Percentiles rank a stretch among this genome's conserved stretches.
Conservation (phyloP, 2,797 vertebrate genomes). For the Gymnothorax javanicus region DNA sequence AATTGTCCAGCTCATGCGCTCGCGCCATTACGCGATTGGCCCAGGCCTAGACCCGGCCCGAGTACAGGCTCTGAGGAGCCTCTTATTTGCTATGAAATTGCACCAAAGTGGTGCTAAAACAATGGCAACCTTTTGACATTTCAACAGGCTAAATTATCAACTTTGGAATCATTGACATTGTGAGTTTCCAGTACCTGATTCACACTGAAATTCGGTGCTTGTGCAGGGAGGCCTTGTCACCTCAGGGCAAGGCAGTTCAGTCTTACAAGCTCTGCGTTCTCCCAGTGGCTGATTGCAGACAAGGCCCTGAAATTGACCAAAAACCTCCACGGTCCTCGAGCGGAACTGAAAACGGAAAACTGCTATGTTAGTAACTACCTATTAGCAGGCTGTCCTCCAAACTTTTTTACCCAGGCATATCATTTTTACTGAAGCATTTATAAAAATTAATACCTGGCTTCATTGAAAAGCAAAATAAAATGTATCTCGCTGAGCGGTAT, state of each 20-base stretch:
- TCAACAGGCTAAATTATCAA: not conserved
- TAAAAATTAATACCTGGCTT: not conserved
- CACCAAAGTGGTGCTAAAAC: not conserved
- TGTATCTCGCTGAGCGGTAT: too few species aligned
- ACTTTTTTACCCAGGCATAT: not conserved
- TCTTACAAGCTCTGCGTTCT: constrained; percentile 63
- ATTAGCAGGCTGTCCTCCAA: not conserved
- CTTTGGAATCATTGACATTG: not conserved
- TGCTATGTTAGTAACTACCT: not conserved
- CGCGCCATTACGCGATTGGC: too few species aligned
- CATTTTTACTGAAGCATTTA: not conserved
- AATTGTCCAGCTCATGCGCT: too few species aligned
- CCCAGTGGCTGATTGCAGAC: constrained; percentile 64
- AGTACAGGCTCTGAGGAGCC: too few species aligned
- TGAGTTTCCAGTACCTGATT: constrained; percentile 57
- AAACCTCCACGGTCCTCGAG: constrained; percentile 71
- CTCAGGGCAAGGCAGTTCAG: constrained; percentile 49
- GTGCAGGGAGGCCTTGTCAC: constrained; percentile 52
- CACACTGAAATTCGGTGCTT: constrained; percentile 70
- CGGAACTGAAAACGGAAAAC: constrained; percentile 72
- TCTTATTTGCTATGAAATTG: not conserved
- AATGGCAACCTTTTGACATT: not conserved
- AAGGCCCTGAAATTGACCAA: constrained; percentile 78
- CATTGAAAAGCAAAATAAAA: not conserved
- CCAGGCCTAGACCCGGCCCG: too few species aligned